These are phyloP conservation scores for Cyphomyrus plagiostoma DNA, from an alignment of 2,113 vertebrate species.

Conservation along the genomic window DNA sequence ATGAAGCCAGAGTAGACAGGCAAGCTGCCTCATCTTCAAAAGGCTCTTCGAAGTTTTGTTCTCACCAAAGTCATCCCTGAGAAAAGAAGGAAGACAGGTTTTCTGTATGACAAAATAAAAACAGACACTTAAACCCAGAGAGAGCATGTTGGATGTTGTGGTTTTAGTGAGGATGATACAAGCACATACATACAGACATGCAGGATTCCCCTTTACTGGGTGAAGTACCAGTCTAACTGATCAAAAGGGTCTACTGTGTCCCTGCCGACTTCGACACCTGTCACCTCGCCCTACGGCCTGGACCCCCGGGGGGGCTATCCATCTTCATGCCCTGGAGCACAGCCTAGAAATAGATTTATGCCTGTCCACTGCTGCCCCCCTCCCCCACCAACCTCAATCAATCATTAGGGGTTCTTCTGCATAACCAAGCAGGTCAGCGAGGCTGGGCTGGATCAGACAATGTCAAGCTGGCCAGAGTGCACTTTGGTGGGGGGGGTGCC, in stretches of 20 bases:
- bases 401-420: constrained; percentile 55
- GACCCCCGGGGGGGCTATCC: constrained; percentile 56
- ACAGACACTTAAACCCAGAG: not conserved
- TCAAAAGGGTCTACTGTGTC: not conserved
- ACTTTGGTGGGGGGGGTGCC: not conserved
- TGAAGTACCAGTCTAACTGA: not conserved
- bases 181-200: not conserved
- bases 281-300: constrained; percentile 51
- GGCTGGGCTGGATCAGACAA: constrained; percentile 48
- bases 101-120: not conserved
- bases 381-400: constrained; percentile 52
- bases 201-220: not conserved
- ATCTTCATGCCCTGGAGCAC: constrained; percentile 51
- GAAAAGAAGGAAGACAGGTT: not conserved
- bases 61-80: not conserved
- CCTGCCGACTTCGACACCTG: constrained; percentile 7
- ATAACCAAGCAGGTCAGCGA: constrained; percentile 59
- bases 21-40: not conserved
- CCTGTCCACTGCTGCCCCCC: constrained; percentile 15
- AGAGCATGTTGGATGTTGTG: not conserved
- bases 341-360: constrained; percentile 63
- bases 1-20: not conserved
- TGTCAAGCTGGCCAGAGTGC: constrained; percentile 41
- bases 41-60: not conserved
- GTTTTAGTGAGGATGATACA: not conserved